Conservation (phyloP, 2,113 vertebrate genomes). For the Larimichthys polyactis region DNA sequence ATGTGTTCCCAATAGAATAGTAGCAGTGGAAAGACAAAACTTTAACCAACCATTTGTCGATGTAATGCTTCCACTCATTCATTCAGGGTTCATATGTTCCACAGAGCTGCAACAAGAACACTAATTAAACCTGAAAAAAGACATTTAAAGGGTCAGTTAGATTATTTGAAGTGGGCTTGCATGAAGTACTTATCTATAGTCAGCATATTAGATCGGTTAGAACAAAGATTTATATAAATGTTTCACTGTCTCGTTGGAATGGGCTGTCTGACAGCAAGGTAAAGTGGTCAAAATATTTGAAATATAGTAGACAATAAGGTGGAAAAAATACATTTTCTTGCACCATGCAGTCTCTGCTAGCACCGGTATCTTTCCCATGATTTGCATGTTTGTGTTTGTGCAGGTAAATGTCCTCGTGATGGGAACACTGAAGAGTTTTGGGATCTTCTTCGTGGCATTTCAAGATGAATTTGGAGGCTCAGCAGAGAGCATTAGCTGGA, state of each 20-base stretch:
- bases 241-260: too few species aligned
- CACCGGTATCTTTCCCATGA: neutral
- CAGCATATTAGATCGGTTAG: too few species aligned
- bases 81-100: neutral
- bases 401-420: conserved; percentile 94
- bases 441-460: conserved; percentile 95
- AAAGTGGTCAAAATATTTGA: too few species aligned
- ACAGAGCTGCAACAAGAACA: neutral
- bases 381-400: neutral
- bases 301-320: too few species aligned
- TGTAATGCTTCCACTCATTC: too few species aligned
- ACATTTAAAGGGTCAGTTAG: too few species aligned
- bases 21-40: neutral
- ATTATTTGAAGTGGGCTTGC: too few species aligned
- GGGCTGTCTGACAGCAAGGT: too few species aligned
- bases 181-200: too few species aligned
- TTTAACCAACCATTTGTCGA: neutral
- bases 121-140: neutral
- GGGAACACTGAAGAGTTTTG: conserved; percentile 92
- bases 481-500: conserved; percentile 92
- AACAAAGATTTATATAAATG: too few species aligned
- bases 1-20: neutral
- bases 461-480: conserved; percentile 92
- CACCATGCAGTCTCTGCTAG: neutral
- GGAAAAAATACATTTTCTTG: too few species aligned